These are phyloP conservation scores for Matsumyia berberina DNA, from an alignment of 2,888 invertebrate species.

Conservation along the genomic window DNA sequence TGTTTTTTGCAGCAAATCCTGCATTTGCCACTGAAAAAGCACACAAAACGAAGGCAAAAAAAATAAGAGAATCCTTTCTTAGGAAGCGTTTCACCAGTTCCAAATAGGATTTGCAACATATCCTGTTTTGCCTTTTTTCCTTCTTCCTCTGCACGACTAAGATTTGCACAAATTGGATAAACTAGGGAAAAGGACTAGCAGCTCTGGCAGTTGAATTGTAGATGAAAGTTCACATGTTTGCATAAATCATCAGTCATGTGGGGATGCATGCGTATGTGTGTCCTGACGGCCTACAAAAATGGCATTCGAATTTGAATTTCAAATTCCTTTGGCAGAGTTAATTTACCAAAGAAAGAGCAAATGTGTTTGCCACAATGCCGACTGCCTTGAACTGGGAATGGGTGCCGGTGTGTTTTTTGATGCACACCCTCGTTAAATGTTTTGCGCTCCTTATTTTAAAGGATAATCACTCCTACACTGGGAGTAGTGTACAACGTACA, in stretches of 20 bases:
- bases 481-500: conserved; percentile 8
- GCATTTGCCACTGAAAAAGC: conserved; percentile 30
- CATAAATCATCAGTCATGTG: conserved; percentile 65
- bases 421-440: conserved; percentile 42
- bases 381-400: neutral
- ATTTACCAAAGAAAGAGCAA: conserved; percentile 63
- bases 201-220: conserved; percentile 45
- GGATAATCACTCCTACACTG: conserved; percentile 40
- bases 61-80: conserved; percentile 50
- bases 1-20: conserved; percentile 79
- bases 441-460: conserved; percentile 53
- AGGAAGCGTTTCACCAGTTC: conserved; percentile 67
- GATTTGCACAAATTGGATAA: conserved; percentile 72
- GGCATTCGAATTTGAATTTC: conserved; percentile 69
- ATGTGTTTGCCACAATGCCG: conserved; percentile 33
- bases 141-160: conserved; percentile 26
- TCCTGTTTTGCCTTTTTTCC: conserved; percentile 45
- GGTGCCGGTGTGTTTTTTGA: conserved; percentile 1
- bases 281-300: conserved; percentile 54
- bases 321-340: conserved; percentile 67
- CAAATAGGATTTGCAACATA: conserved; percentile 74
- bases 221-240: conserved; percentile 71
- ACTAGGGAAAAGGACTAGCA: conserved; percentile 48
- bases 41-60: conserved; percentile 34
- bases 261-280: neutral